Base-by-base conservation (phyloP, 2,888 invertebrate genomes). In the Rapana venosa region DNA sequence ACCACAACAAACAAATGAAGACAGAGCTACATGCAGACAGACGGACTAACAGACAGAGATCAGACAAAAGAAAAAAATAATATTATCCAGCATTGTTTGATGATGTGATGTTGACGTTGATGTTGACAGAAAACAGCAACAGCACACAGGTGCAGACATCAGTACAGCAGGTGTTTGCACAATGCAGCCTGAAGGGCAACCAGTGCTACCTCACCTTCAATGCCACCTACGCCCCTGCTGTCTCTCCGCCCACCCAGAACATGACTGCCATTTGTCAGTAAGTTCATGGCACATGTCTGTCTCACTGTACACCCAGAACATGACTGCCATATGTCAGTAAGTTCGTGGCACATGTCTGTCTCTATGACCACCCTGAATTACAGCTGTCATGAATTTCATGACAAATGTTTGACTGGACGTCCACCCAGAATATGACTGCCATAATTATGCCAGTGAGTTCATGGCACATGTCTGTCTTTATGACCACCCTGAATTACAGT, bases 161-260 rank as follows among this genome's bases (percentile, higher is more conserved):
- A 35, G 20, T 61, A 17, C 61, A 35, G 4, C 35, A 86, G 47
- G 6, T 61, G 86, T 22, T 86, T 20, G 20, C 15, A 66, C 86
- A 86, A 35, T 86, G 86, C 61, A 66, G n/a, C 0, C 30, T 22
- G n/a, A 61, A 58, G 13, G 66, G 58, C 32, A 61, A 86, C 4
- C 58, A 61, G 32, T 86, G 86, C 20, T 86, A 86, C 86, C 30
- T 32, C 61, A 86, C 66, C 32, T 86, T 86, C 86, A 86, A 86
- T 8, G 86, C 86, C 22, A 86, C 86, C 32, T 86, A 61, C 66
- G 86, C 86, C 15, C 86, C 86, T 2, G 86, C 86, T 22, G 66
- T 86, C 4, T 15, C 66, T 35, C 86, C 32, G 35, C 56, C 56
- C 8, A 20, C 30, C 32, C 61, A 86, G 22, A 86, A 86, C 35